These are phyloP conservation scores for Pristionchus pacificus DNA, from an alignment of 1,140 invertebrate species.

Conservation along the genomic window DNA sequence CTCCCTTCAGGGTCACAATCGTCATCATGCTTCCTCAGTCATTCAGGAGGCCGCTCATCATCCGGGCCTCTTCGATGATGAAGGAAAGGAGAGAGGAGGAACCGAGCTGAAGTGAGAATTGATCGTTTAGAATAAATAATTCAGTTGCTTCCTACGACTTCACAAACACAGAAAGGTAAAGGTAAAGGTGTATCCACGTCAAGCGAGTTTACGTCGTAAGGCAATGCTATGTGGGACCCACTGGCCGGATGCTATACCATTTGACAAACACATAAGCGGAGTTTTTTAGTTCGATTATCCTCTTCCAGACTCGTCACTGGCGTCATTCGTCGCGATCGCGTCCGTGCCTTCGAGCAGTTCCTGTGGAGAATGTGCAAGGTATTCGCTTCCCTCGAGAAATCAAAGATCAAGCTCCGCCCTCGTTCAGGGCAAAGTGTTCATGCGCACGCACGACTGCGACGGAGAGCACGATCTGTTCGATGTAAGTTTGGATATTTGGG, in stretches of 20 bases:
- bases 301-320: conserved; percentile 45
- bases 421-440: conserved; percentile 52
- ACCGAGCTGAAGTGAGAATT: conserved; percentile 25
- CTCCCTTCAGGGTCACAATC: not conserved
- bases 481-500: conserved; percentile 12
- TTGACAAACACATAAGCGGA: conserved; percentile 6
- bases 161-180: no score
- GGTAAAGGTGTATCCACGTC: no score
- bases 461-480: conserved; percentile 33
- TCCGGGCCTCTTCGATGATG: not conserved
- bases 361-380: conserved; percentile 52
- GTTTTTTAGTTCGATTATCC: not conserved
- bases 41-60: not conserved
- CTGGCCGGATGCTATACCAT: conserved; percentile 4
- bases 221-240: no score
- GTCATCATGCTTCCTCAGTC: not conserved
- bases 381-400: no score
- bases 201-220: no score
- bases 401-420: no score
- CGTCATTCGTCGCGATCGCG: conserved; percentile 34
- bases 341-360: conserved; percentile 48
- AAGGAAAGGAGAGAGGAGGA: conserved; percentile 22
- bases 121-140: not conserved
- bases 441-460: conserved; percentile 44
- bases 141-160: no score